phyloP scores from a whole-genome alignment of 2,797 vertebrate genomes.

The Taeniopygia guttata region DNA sequence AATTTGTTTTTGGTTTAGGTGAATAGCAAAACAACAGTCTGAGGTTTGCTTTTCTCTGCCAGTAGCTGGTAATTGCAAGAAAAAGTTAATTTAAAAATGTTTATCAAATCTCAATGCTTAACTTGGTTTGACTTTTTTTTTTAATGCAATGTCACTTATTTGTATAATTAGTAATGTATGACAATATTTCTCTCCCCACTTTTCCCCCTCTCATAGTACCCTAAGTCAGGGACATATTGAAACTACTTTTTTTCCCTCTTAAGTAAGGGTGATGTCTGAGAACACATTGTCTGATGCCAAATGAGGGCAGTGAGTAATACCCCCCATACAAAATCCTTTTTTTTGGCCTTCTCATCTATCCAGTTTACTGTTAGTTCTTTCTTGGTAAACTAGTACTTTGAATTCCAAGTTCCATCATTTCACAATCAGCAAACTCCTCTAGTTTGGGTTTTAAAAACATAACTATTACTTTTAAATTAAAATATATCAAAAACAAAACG shows the following conservation, averaged over 20 bases:
- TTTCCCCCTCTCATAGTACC: not conserved
- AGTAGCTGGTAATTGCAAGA: not conserved
- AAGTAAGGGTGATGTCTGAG: not conserved
- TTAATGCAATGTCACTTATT: not conserved
- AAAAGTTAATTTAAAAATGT: not conserved
- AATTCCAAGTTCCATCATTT: not conserved
- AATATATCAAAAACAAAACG: conserved; percentile 38
- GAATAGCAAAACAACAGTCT: not conserved
- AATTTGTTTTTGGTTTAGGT: not conserved
- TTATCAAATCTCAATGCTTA: not conserved
- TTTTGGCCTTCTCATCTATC: not conserved
- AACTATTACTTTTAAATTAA: not conserved
- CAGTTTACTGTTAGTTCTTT: not conserved
- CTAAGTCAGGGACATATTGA: conserved; percentile 17
- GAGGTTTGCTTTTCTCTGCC: not conserved
- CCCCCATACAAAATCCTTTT: not conserved
- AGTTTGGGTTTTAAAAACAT: conserved; percentile 25
- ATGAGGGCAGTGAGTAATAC: not conserved
- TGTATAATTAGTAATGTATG: not conserved
- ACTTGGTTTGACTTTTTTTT: not conserved
- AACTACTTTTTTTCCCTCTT: not conserved
- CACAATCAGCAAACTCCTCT: not conserved
- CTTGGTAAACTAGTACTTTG: not conserved
- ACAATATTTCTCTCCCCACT: not conserved
- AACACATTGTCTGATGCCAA: not conserved